A percentile compares a stretch with the other conserved stretches of the same genome.
phyloP scores from a whole-genome alignment of 2,113 vertebrate genomes.

The Natator depressus region DNA sequence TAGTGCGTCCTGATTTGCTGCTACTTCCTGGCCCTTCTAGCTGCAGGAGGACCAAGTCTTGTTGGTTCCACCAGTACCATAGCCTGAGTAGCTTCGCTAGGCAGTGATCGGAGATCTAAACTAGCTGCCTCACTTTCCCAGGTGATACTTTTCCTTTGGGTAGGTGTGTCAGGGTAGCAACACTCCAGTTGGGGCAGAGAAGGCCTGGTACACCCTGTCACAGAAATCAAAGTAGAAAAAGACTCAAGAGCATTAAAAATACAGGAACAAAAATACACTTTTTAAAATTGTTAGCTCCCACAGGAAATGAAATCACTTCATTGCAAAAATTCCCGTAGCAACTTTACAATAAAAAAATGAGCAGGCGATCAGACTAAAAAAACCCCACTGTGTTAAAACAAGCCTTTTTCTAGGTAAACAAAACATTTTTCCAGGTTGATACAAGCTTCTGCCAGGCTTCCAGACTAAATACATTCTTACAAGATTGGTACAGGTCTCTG shows the following conservation, averaged over 20 bases:
- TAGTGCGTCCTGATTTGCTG: neutral
- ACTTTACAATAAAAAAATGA: neutral
- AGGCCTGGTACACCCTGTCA: neutral
- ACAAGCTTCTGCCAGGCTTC: neutral
- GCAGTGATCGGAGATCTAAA: neutral
- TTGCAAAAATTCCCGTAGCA: neutral
- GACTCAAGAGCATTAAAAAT: neutral
- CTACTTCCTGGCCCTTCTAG: neutral
- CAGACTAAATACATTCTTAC: neutral
- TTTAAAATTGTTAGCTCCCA: neutral
- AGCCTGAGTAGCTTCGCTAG: neutral
- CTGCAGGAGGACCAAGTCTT: neutral
- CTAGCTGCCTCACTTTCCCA: neutral
- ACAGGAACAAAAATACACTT: neutral
- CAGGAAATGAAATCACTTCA: neutral
- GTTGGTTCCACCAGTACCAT: neutral
- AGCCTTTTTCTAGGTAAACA: neutral
- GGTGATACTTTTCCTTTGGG: neutral
- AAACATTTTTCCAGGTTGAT: neutral
- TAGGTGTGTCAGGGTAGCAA: neutral
- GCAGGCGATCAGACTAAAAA: neutral
- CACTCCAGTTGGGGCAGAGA: neutral
- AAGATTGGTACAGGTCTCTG: neutral
- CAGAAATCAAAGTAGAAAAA: neutral
- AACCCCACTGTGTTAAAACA: neutral